Evolutionary conservation across 2,888 invertebrate genomes (phyloP).

Genomic region (Heterodera filipjevi): DNA sequence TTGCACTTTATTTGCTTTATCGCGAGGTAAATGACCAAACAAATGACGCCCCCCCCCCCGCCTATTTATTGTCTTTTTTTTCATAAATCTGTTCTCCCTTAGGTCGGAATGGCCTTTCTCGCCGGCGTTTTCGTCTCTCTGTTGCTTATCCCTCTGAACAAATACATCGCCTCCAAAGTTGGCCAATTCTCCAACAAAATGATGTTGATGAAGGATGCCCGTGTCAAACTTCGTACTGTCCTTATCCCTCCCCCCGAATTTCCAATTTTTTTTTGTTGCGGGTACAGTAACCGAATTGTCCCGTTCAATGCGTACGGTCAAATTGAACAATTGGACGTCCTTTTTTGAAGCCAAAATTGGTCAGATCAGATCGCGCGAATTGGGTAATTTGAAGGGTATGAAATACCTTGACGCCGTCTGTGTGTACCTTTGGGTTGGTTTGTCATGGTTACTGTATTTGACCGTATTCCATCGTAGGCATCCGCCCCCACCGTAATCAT

Average conservation of each 20-base stretch:
- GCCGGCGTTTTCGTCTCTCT: slow-evolving; percentile 86
- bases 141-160: slow-evolving; percentile 88
- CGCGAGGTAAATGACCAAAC: slow-evolving; percentile 56
- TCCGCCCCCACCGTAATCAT: slow-evolving; percentile 83
- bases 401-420: slow-evolving; percentile 96
- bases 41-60: not conserved
- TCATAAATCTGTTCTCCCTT: not conserved
- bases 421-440: slow-evolving; percentile 84
- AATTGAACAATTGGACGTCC: slow-evolving; percentile 90
- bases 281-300: slow-evolving; percentile 81
- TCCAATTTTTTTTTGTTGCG: not conserved
- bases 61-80: not conserved
- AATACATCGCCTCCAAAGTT: slow-evolving; percentile 84
- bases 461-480: slow-evolving; percentile 69
- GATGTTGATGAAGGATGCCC: slow-evolving; percentile 87
- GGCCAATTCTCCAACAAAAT: slow-evolving; percentile 81
- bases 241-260: not conserved
- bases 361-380: slow-evolving; percentile 46
- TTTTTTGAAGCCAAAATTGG: slow-evolving; percentile 72
- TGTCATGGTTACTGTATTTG: not conserved
- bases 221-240: slow-evolving; percentile 71
- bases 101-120: slow-evolving; percentile 87
- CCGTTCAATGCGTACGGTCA: slow-evolving; percentile 84
- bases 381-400: slow-evolving; percentile 70
- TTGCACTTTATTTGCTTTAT: slow-evolving; percentile 82